Percentiles rank a stretch among this genome's conserved stretches.
These are phyloP conservation scores for Chymomyza fuscimana DNA, from an alignment of 2,888 invertebrate species.

Conservation along the genomic window DNA sequence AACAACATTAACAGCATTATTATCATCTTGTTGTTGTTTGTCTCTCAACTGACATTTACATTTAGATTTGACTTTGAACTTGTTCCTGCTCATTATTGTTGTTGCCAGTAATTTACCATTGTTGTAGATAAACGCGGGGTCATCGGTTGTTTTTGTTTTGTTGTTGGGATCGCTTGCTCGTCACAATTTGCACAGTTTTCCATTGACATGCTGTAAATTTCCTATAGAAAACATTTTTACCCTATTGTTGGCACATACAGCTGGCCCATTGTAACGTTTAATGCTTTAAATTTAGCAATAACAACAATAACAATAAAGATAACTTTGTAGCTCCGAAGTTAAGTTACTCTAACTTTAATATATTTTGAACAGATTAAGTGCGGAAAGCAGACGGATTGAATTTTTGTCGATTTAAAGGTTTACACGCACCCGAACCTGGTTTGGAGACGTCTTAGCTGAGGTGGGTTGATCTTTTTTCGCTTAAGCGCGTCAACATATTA, in stretches of 20 bases:
- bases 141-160: neutral
- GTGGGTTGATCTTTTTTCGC: too few relatives aligned
- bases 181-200: neutral
- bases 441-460: too few relatives aligned
- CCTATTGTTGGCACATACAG: neutral
- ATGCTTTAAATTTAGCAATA: constrained; percentile 66
- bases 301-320: constrained; percentile 8
- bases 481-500: too few relatives aligned
- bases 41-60: constrained; percentile 21
- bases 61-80: constrained; percentile 50
- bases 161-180: constrained; percentile 2
- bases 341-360: neutral
- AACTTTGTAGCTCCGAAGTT: neutral
- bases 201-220: constrained; percentile 1
- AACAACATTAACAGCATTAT: constrained; percentile 17
- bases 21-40: constrained; percentile 16
- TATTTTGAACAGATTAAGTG: neutral
- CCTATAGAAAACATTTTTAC: neutral
- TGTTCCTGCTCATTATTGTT: constrained; percentile 29
- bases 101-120: constrained; percentile 42
- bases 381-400: constrained; percentile 6
- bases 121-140: constrained; percentile 22
- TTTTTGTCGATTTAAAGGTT: too few relatives aligned
- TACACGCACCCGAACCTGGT: too few relatives aligned
- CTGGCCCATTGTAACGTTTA: constrained; percentile 35